phyloP scores from a whole-genome alignment of 2,113 vertebrate species.

The Callionymus lyra region DNA sequence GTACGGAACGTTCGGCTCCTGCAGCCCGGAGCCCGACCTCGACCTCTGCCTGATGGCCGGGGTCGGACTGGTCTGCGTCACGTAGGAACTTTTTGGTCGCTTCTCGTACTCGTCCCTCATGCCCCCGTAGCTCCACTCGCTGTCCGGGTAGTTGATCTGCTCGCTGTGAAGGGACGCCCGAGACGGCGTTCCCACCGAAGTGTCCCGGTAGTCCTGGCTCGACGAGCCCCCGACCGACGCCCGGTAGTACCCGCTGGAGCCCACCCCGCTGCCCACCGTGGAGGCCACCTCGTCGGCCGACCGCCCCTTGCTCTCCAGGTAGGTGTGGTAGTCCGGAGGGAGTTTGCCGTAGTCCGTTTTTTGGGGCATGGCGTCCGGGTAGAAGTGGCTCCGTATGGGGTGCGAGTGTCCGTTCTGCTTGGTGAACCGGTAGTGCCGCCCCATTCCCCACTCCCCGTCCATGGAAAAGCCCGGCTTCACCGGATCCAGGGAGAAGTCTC shows the following conservation, averaged over 20 bases:
- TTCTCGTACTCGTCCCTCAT: slow-evolving; percentile 83
- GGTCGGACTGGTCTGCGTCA: slow-evolving; percentile 83
- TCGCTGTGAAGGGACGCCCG: slow-evolving; percentile 78
- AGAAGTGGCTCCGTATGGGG: slow-evolving; percentile 72
- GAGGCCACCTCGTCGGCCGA: slow-evolving; percentile 66
- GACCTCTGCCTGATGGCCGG: slow-evolving; percentile 89
- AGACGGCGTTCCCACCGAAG: slow-evolving; percentile 75
- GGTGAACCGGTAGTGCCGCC: slow-evolving; percentile 72
- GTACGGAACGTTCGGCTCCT: slow-evolving; percentile 85
- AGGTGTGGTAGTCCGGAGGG: slow-evolving; percentile 79
- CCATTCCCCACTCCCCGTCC: slow-evolving; percentile 70
- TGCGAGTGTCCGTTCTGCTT: slow-evolving; percentile 84
- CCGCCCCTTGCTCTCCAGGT: slow-evolving; percentile 79
- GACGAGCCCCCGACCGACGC: slow-evolving; percentile 64
- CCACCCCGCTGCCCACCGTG: slow-evolving; percentile 55
- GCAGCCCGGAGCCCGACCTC: slow-evolving; percentile 87
- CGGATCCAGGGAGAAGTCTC: slow-evolving; percentile 71
- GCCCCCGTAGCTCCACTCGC: slow-evolving; percentile 75
- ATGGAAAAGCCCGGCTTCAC: slow-evolving; percentile 56
- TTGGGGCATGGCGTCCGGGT: slow-evolving; percentile 79
- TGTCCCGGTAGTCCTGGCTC: slow-evolving; percentile 82
- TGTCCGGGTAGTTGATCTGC: slow-evolving; percentile 78
- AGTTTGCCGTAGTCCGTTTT: slow-evolving; percentile 77
- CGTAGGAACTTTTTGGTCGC: slow-evolving; percentile 89
- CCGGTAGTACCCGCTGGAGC: slow-evolving; percentile 78